A percentile compares a stretch with the other conserved stretches of the same genome.
Conservation (phyloP, 2,888 invertebrate species). For the Tetragonisca angustula region DNA sequence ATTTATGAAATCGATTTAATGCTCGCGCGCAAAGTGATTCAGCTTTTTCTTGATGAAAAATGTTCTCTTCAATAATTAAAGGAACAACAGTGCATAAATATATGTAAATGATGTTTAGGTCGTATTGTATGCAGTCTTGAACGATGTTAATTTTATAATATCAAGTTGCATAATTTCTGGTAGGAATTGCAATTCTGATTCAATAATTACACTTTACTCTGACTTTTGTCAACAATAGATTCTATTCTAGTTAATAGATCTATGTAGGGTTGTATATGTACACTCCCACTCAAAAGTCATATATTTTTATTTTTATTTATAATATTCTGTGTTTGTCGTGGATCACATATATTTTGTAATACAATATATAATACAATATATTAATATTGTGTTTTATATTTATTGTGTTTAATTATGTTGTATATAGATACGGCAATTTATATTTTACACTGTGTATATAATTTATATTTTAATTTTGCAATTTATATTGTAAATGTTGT, state of each 20-base stretch:
- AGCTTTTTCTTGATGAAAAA: not conserved
- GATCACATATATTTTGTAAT: too few relatives aligned
- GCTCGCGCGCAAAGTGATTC: not conserved
- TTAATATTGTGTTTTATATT: too few relatives aligned
- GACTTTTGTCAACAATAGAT: not conserved
- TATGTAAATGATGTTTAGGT: not conserved
- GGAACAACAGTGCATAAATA: not conserved
- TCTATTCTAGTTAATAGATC: not conserved
- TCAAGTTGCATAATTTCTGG: constrained; percentile 1
- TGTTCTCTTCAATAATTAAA: not conserved
- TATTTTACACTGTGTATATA: too few relatives aligned
- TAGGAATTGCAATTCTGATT: not conserved
- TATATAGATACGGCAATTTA: too few relatives aligned
- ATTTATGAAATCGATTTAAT: not conserved
- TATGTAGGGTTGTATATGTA: not conserved
- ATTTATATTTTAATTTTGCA: too few relatives aligned
- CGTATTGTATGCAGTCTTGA: not conserved
- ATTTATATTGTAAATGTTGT: too few relatives aligned
- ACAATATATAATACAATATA: too few relatives aligned
- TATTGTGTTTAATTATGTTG: too few relatives aligned
- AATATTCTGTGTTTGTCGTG: too few relatives aligned
- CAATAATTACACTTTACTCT: not conserved
- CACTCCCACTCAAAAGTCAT: too few relatives aligned
- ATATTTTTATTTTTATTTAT: too few relatives aligned
- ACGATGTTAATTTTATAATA: constrained; percentile 1